Evolutionary conservation across 2,113 vertebrate genomes (phyloP).

Genomic region (Hippocampus zosterae): DNA sequence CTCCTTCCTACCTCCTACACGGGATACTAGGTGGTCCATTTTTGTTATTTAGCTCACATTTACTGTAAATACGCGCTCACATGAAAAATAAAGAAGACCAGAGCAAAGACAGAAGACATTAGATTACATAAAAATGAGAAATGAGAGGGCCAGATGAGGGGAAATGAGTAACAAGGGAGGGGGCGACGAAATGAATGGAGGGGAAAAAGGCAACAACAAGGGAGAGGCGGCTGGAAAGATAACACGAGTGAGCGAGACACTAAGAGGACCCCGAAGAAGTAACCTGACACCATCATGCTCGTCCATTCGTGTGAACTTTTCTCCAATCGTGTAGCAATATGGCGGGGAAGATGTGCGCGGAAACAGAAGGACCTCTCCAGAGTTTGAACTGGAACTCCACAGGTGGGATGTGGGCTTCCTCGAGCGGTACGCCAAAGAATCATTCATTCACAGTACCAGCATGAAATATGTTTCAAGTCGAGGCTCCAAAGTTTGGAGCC

Average conservation of each 20-base stretch:
- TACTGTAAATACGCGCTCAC: neutral
- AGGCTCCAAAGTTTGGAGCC: too few species aligned
- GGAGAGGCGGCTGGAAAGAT: constrained; percentile 21
- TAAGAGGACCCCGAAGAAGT: constrained; percentile 22
- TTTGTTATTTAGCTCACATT: constrained; percentile 17
- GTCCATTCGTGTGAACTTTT: constrained; percentile 50
- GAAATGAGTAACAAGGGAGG: constrained; percentile 14
- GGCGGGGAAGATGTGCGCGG: constrained; percentile 47
- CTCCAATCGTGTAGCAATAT: constrained; percentile 53
- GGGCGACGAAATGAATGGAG: constrained; percentile 21
- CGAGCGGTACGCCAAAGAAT: too few species aligned
- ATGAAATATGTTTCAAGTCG: too few species aligned
- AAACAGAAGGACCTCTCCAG: constrained; percentile 44
- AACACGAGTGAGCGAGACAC: constrained; percentile 11
- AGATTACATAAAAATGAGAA: constrained; percentile 24
- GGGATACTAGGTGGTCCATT: constrained; percentile 36
- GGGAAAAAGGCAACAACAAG: constrained; percentile 8
- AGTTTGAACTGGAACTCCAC: too few species aligned
- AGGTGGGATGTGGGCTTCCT: too few species aligned
- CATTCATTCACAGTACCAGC: too few species aligned
- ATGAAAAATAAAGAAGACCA: neutral
- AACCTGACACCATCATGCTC: constrained; percentile 52
- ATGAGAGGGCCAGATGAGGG: neutral
- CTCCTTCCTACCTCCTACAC: constrained; percentile 6
- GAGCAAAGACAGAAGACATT: neutral